These are phyloP conservation scores for Sebastes steindachneri DNA, from an alignment of 2,797 vertebrate genomes.

Conservation along the genomic window DNA sequence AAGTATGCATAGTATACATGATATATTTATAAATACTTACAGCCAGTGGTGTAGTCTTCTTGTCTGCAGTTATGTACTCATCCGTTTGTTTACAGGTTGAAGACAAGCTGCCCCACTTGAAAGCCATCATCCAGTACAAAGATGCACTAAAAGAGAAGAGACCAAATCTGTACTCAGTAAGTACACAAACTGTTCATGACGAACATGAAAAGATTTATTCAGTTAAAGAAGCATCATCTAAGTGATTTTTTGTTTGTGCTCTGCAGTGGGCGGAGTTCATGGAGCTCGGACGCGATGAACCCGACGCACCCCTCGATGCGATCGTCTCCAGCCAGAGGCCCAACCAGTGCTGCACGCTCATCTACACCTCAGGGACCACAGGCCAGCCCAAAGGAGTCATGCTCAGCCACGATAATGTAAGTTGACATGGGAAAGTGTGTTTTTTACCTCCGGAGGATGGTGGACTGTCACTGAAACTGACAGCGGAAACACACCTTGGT, in stretches of 20 bases:
- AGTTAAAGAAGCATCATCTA: neutral
- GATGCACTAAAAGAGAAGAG: slow-evolving; percentile 84
- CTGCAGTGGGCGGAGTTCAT: slow-evolving; percentile 92
- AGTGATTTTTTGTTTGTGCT: neutral
- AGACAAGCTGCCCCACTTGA: slow-evolving; percentile 86
- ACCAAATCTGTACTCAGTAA: slow-evolving; percentile 91
- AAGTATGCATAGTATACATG: neutral
- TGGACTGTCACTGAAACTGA: neutral
- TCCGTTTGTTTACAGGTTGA: slow-evolving; percentile 80
- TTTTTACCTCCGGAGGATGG: neutral
- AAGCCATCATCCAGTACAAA: slow-evolving; percentile 92
- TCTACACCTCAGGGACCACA: slow-evolving; percentile 94
- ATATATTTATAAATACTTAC: neutral
- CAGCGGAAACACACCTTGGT: neutral
- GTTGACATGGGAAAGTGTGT: slow-evolving; percentile 36
- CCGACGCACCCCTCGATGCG: slow-evolving; percentile 79
- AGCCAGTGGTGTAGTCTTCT: neutral
- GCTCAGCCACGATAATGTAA: slow-evolving; percentile 97
- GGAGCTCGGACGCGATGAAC: slow-evolving; percentile 80
- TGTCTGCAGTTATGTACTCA: neutral
- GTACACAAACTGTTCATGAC: neutral
- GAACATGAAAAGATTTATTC: neutral
- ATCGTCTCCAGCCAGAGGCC: slow-evolving; percentile 87
- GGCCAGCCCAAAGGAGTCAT: slow-evolving; percentile 94
- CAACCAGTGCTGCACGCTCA: slow-evolving; percentile 92